These are phyloP conservation scores for Conger conger DNA, from an alignment of 2,113 vertebrate genomes.

Conservation along the genomic window DNA sequence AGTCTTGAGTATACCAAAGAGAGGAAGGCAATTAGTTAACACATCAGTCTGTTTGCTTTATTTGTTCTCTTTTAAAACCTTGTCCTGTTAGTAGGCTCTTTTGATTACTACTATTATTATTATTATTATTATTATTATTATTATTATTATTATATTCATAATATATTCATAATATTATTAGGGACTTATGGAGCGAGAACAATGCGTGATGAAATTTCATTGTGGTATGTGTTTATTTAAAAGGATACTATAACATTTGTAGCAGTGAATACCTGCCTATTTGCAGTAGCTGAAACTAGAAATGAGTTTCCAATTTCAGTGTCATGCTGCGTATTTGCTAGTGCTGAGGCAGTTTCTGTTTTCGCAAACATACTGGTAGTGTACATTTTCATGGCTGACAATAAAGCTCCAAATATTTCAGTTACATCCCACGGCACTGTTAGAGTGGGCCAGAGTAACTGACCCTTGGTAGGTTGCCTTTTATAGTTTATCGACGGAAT, in stretches of 20 bases:
- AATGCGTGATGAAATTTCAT: neutral
- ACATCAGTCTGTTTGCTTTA: neutral
- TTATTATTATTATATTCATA: neutral
- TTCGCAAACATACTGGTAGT: neutral
- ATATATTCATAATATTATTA: neutral
- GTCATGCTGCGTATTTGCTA: neutral
- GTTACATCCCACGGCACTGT: neutral
- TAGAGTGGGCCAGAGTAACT: neutral
- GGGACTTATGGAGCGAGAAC: neutral
- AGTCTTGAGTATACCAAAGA: neutral
- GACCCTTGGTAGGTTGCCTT: neutral
- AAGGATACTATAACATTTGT: neutral
- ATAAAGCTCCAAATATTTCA: neutral
- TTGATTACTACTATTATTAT: neutral
- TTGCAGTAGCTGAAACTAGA: neutral
- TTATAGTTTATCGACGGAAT: neutral
- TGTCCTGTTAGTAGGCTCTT: neutral
- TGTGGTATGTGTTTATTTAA: neutral
- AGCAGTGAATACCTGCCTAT: neutral
- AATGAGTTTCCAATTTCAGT: neutral
- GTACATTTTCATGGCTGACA: neutral
- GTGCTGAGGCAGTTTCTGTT: neutral
- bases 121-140: neutral
- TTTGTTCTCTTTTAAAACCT: neutral
- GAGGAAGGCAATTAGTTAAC: neutral